Conservation (phyloP, 2,888 invertebrate species). For the Himalopsyche kuldschensis region DNA sequence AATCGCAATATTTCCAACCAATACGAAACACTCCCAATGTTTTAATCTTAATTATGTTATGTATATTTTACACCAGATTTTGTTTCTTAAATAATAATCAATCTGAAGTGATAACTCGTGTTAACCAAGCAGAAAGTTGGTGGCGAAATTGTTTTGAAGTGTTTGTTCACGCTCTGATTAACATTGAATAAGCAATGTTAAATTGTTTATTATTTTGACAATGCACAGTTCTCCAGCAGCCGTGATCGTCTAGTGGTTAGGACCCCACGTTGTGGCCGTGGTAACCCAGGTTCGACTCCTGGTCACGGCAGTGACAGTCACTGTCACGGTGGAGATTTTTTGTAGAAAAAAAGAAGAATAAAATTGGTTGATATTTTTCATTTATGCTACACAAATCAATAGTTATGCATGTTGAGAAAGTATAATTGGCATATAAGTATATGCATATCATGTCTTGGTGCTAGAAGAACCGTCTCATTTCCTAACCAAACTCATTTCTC, state of each 20-base stretch:
- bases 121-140: background rate
- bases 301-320: conserved; percentile 54
- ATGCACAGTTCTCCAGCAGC: conserved; percentile 42
- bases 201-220: background rate
- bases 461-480: too few relatives aligned
- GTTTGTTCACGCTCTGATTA: background rate
- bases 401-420: too few relatives aligned
- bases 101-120: background rate
- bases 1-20: too few relatives aligned
- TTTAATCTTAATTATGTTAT: background rate
- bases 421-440: too few relatives aligned
- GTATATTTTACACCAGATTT: background rate
- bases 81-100: background rate
- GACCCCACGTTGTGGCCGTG: conserved; percentile 63
- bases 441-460: too few relatives aligned
- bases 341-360: background rate
- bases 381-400: too few relatives aligned
- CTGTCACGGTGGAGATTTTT: background rate
- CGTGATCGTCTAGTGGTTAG: conserved; percentile 63
- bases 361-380: too few relatives aligned
- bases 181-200: background rate
- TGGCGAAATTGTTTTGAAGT: background rate
- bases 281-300: conserved; percentile 64
- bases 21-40: background rate
- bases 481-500: too few relatives aligned